Base-by-base conservation (phyloP, 2,797 vertebrate genomes). In the Macropodus opercularis region DNA sequence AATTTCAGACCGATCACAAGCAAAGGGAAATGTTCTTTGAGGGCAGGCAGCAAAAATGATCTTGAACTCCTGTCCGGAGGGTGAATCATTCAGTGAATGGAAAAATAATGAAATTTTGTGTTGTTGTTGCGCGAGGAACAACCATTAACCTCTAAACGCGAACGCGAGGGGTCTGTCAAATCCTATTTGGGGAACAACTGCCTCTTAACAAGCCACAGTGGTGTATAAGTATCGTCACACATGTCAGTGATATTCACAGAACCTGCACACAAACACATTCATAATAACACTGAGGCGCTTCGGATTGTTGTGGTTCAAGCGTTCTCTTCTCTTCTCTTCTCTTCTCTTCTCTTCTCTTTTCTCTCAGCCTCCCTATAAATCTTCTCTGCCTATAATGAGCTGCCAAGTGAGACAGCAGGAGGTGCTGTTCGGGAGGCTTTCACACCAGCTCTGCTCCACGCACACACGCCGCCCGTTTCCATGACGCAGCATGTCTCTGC, bases 401-500 rank as follows among this genome's bases (percentile, higher is more conserved):
- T 61, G 77, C 76, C 74, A 65, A 46, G 46, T 59, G 80, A 73
- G 78, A 87, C 84, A 40, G 80, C 86, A 88, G 86, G 86, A 86
- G 86, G 84, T 86, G 87, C 86, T 89, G 82, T 86, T 84, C 69
- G 79, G 67, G 74, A 73, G 80, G 66, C 36, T 84, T 77, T 77
- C 73, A 78, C 79, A 79, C 59, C 48, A 75, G 73, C 85, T 35
- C 39, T 23, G 55, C 29, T 46, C 10, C 51, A 26, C 52, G 59
- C 57, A 48, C 53, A 55, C 1, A 6, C 43, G 74, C 15, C 10
- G 39, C 55, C 48, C 29, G 53, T 88, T 90, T 90, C 88, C 89
- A 89, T 90, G 89, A 90, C 82, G 86, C 87, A 89, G 86, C 87
- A 81, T 71, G 80, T 80, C 83, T 81, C 77, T 80, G 80, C 73